phyloP scores from a whole-genome alignment of 2,888 invertebrate species.

The Limenitis camilla region DNA sequence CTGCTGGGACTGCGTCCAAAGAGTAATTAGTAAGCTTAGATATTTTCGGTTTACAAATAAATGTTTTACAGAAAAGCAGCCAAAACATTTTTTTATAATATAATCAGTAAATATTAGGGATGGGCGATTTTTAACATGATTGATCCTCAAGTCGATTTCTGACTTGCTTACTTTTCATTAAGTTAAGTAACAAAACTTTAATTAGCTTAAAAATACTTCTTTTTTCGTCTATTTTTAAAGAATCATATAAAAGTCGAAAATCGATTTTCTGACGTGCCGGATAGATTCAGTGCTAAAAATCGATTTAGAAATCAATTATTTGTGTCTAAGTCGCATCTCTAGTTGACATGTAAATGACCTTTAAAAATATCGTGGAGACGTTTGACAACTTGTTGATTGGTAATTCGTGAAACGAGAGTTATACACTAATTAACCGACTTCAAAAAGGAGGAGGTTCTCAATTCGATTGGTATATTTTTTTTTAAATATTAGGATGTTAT shows the following conservation, averaged over 20 bases:
- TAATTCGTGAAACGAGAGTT: conserved; percentile 15
- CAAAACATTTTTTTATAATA: not conserved
- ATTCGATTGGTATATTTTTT: too few relatives aligned
- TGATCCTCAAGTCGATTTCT: conserved; percentile 5
- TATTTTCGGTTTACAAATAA: conserved; percentile 49
- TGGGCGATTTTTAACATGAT: conserved; percentile 4
- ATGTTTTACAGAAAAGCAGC: conserved; percentile 34
- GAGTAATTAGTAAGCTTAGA: conserved; percentile 67
- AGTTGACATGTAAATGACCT: too few relatives aligned
- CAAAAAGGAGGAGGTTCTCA: too few relatives aligned
- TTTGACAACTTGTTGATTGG: conserved; percentile 19
- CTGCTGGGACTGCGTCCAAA: conserved; percentile 72
- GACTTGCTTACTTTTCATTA: not conserved
- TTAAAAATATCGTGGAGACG: conserved; percentile 4
- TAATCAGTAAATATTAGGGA: not conserved
- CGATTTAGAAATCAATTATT: too few relatives aligned
- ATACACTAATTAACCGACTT: too few relatives aligned
- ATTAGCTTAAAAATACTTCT: too few relatives aligned
- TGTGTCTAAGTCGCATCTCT: too few relatives aligned
- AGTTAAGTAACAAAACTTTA: too few relatives aligned
- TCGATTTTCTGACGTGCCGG: too few relatives aligned
- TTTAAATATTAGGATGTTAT: not conserved
- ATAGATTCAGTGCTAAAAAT: too few relatives aligned
- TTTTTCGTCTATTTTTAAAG: too few relatives aligned
- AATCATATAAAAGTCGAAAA: too few relatives aligned